phyloP scores from a whole-genome alignment of 2,797 vertebrate genomes.

The Propithecus perrieri region DNA sequence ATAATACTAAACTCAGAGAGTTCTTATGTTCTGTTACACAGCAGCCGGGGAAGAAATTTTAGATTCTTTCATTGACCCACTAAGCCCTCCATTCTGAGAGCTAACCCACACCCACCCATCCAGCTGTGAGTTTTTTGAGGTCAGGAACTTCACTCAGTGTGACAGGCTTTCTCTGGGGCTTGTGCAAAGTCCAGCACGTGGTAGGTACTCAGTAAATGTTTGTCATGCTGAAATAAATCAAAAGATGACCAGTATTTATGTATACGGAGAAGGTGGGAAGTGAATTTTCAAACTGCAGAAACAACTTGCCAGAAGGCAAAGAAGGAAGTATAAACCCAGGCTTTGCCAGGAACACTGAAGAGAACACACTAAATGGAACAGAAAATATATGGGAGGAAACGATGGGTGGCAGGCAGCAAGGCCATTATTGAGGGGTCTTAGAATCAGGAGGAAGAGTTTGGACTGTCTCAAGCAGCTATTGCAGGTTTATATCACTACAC shows the following conservation, averaged over 20 bases:
- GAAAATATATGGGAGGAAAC: neutral
- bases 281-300: neutral
- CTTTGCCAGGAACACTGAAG: neutral
- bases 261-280: neutral
- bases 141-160: neutral
- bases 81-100: neutral
- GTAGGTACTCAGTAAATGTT: neutral
- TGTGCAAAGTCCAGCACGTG: neutral
- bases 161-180: neutral
- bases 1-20: neutral
- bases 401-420: accelerated
- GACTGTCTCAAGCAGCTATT: neutral
- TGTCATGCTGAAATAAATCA: neutral
- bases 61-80: neutral
- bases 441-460: neutral
- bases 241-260: neutral
- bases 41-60: neutral
- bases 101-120: neutral
- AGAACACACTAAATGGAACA: neutral
- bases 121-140: neutral
- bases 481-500: neutral
- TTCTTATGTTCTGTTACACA: neutral
- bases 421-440: neutral
- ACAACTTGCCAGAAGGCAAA: neutral
- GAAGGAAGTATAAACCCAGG: neutral